These are phyloP conservation scores for Aurelia aurita DNA, from an alignment of 30 jellyfish, hydroid and myxozoan genomes.

Conservation along the genomic window DNA sequence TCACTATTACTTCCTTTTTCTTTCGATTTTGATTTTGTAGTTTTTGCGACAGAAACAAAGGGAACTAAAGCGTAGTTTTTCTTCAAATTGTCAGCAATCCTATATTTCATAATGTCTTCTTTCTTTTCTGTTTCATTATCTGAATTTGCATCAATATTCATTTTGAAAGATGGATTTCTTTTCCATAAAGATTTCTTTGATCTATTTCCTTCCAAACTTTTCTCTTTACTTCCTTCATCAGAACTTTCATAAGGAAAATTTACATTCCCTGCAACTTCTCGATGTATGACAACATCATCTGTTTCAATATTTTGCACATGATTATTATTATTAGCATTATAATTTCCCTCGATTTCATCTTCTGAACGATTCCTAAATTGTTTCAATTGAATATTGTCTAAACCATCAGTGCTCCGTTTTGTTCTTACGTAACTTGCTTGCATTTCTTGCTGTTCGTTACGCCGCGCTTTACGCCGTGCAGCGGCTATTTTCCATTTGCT, in stretches of 20 bases:
- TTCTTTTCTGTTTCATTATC: not conserved
- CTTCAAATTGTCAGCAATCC: not conserved
- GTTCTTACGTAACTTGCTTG: slow-evolving; percentile 13
- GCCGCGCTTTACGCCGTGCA: slow-evolving; percentile 45
- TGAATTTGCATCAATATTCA: not conserved
- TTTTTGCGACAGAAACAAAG: not conserved
- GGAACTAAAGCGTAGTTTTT: slow-evolving; percentile 28
- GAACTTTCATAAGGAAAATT: not conserved
- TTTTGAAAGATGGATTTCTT: slow-evolving; percentile 42
- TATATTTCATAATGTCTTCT: not conserved
- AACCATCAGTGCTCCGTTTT: slow-evolving; percentile 56
- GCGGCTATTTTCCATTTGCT: slow-evolving; percentile 60
- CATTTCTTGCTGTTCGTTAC: slow-evolving; percentile 18
- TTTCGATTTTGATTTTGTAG: not conserved
- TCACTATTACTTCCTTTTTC: not conserved
- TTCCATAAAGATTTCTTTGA: slow-evolving; percentile 9
- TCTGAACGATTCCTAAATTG: slow-evolving; percentile 17
- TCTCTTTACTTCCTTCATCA: not conserved
- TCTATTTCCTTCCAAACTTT: not conserved
- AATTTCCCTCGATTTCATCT: not conserved
- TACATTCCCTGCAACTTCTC: not conserved
- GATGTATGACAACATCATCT: too few relatives aligned
- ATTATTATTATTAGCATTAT: not conserved
- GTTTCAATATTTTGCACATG: too few relatives aligned
- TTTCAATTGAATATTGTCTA: slow-evolving; percentile 39